Base-by-base conservation (phyloP, 2,113 vertebrate species). In the Peucedramus taeniatus region DNA sequence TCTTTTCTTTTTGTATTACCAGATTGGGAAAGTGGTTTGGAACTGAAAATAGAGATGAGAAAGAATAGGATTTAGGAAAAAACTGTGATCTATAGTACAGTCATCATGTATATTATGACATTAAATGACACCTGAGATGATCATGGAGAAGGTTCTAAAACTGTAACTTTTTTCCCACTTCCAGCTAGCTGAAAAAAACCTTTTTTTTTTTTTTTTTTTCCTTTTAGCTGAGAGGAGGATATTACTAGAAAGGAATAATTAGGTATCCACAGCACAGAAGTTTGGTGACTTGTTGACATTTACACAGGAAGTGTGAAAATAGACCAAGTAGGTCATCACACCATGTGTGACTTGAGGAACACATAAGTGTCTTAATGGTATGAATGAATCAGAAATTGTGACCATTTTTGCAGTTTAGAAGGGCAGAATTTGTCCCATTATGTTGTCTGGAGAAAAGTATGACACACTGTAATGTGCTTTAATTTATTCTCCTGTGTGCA, bases 401-500 rank as follows among this genome's bases (percentile, higher is more conserved):
- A 63, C 42, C 12, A 0, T 33, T 18, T 65, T 51, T 57, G 40
- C 44, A 45, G 71, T 89, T 66, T 69, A 61, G 15, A 89, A 91
- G 42, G 26, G 54, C 31, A 80, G 47, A 88, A 75, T 87, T 81
- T 93, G 42, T 93, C 23, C 28, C 51, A 33, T 71, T 13, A 10
- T 72, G 59, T 22, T 79, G 22, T 84, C 44, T 88, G 22, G 53
- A 86, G 57, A 69, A 72, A 93, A 83, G 17, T 21, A 81, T 68
- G 40, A 83, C 78, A 68, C 5, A 10, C 10, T 90, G 39, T 56
- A 89, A 75, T 72, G 40, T 71, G 37, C 35, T 90, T 94, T 96
- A 87, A 91, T 94, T 95, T 93, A 83, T 87, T 95, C 83, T 83
- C 40, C 47, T 91, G 44, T 88, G 78, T 71, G 51, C 68, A 89